Evolutionary conservation across 2,113 vertebrate genomes (phyloP).

Genomic region (Dicaeum eximium): DNA sequence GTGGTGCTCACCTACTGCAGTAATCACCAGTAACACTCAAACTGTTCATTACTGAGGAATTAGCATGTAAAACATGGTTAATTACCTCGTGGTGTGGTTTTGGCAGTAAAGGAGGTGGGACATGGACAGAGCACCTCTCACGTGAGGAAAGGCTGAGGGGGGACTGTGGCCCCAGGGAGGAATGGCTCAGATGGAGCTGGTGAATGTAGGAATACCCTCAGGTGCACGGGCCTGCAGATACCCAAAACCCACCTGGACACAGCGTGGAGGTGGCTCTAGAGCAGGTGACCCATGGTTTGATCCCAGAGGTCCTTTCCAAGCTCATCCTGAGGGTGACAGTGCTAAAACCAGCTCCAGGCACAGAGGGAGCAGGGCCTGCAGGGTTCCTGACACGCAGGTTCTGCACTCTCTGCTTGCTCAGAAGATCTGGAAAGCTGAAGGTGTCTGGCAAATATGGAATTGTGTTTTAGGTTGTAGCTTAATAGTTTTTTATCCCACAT

Average conservation of each 20-base stretch:
- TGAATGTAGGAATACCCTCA: fast-evolving
- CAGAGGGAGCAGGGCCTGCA: neutral
- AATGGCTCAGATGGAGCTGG: neutral
- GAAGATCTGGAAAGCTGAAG: neutral
- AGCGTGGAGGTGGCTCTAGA: neutral
- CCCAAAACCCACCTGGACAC: neutral
- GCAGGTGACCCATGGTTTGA: fast-evolving
- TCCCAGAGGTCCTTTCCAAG: neutral
- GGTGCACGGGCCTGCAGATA: fast-evolving
- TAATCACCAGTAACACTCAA: neutral
- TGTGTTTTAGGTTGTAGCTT: neutral
- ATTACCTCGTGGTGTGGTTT: neutral
- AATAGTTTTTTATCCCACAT: neutral
- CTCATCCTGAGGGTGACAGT: neutral
- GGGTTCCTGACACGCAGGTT: fast-evolving
- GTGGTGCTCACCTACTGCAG: neutral
- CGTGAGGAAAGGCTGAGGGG: fast-evolving
- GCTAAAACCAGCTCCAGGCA: neutral
- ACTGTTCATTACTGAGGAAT: neutral
- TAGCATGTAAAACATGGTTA: neutral
- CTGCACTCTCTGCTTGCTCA: neutral
- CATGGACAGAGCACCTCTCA: neutral
- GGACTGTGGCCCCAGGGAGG: no score
- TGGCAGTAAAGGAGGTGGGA: neutral
- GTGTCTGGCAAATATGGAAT: neutral